Evolutionary conservation across 2,113 vertebrate genomes (phyloP).

Genomic region (Cheirogaleus medius): DNA sequence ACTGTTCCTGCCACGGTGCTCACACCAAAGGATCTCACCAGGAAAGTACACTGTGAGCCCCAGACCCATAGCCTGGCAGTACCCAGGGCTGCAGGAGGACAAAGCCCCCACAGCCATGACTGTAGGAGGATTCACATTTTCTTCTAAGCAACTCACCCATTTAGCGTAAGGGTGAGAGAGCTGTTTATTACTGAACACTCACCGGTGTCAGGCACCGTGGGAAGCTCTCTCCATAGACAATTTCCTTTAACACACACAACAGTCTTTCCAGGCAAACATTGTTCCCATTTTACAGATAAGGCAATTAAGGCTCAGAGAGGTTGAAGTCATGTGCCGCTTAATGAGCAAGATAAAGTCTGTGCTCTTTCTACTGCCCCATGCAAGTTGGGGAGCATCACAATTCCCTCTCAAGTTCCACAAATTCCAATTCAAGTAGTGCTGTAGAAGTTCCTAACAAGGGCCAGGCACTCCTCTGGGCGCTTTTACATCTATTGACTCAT

Average conservation of each 20-base stretch:
- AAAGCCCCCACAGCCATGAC: background rate
- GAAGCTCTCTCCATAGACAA: background rate
- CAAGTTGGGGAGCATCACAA: background rate
- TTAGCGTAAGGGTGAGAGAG: background rate
- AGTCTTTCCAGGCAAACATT: background rate
- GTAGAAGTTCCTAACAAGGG: background rate
- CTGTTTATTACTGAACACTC: background rate
- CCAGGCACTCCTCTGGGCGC: background rate
- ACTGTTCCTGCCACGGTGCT: slow-evolving; percentile 8
- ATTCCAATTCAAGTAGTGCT: background rate
- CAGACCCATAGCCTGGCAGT: background rate
- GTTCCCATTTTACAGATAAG: background rate
- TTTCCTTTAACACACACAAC: background rate
- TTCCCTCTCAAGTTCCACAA: background rate
- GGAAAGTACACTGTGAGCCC: background rate
- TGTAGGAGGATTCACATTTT: background rate
- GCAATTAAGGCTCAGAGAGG: background rate
- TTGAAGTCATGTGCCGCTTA: background rate
- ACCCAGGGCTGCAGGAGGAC: background rate
- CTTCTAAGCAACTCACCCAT: background rate
- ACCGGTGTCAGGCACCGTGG: background rate
- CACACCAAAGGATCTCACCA: background rate
- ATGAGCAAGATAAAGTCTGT: background rate
- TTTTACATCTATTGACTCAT: background rate
- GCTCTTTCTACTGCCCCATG: background rate